Base-by-base conservation (phyloP, 2,888 invertebrate genomes). In the Drosophila acutilabella region DNA sequence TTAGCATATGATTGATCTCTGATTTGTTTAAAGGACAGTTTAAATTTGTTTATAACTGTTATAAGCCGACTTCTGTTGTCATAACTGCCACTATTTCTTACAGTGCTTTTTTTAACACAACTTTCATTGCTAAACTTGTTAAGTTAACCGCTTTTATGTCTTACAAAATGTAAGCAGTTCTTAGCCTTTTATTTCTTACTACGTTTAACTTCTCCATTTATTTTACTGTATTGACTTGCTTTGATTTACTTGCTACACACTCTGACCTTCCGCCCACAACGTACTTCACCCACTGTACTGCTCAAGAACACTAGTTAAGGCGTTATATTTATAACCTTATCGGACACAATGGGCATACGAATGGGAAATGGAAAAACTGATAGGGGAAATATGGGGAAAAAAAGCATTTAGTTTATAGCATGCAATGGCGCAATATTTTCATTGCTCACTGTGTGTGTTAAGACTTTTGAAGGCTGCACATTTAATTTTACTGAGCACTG, bases 401-500 rank as follows among this genome's bases (percentile, higher is more conserved):
- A 16, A 42, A 77, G 58, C 72, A 74, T 77, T 74, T 77, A 62
- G 61, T 74, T 77, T 77, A 74, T 75, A 59, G 68, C 78, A 64
- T 64, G 58, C 61, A 56, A 59, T 60, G 54, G 57, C 59, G 74
- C 74, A 71, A 74, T 74, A 71, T 59, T 72, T 77, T 62, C 62
- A 53, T 59, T 42, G 68, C 52, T 11, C 48, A 60, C 56, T 45
- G 52, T 56, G 45, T 48, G 42, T 45, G 41, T 23, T 13, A 47
- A 53, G 47, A 54, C 56, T 54, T 30, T 61, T 71, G 57, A 71
- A 76, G 67, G 64, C 73, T 60, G 78, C 68, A 59, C 74, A 78
- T 78, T 64, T 78, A 78, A 73, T 73, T 75, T 78, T 78, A 51
- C 64, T 64, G 78, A 78, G 75, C 74, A 73, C 69, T 77, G 77